Percentiles rank a stretch among this genome's conserved stretches.
Evolutionary conservation across 1,140 invertebrate species (phyloP).

Genomic region (Papilio helenus): DNA sequence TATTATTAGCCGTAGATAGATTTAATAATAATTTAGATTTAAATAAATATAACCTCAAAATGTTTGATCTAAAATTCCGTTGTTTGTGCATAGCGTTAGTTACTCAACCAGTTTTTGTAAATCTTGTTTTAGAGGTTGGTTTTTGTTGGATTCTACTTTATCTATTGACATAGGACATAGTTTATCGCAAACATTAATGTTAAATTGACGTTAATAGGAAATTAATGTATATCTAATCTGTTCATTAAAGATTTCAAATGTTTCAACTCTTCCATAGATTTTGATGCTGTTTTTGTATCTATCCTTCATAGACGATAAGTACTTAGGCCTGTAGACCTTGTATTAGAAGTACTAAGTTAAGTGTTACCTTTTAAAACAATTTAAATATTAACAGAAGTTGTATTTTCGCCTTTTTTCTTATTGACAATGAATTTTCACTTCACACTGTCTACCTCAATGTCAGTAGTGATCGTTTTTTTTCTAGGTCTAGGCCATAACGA

Average conservation of each 20-base stretch:
- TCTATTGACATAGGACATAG: not conserved
- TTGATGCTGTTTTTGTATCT: not conserved
- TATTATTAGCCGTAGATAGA: too few relatives aligned
- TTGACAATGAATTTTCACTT: not conserved
- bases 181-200: not conserved
- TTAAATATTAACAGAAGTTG: too few relatives aligned
- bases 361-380: too few relatives aligned
- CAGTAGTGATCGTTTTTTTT: not conserved
- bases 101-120: not conserved
- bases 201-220: not conserved
- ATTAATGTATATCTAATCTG: not conserved
- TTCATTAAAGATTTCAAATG: not conserved
- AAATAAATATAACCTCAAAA: not conserved
- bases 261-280: not conserved
- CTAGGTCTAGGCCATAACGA: not conserved
- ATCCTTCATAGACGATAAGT: too few relatives aligned
- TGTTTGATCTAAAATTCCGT: not conserved
- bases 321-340: too few relatives aligned
- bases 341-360: too few relatives aligned
- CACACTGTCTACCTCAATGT: not conserved
- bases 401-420: not conserved
- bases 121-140: not conserved
- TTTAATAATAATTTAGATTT: not conserved
- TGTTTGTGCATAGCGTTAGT: not conserved
- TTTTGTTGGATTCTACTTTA: not conserved